Conservation (phyloP, 2,888 invertebrate species). For the Antitype chi region DNA sequence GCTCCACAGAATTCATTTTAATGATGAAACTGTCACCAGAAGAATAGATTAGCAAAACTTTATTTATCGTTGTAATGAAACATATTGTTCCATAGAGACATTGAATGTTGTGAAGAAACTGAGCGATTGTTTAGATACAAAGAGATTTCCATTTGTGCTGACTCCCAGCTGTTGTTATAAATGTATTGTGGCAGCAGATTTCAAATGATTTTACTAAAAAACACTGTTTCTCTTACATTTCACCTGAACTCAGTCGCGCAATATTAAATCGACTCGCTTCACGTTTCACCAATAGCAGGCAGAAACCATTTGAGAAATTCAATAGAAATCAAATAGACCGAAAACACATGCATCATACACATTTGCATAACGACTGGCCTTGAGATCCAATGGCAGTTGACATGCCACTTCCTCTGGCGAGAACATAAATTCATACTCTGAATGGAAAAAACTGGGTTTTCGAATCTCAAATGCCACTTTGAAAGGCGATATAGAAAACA, state of each 20-base stretch:
- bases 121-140: slow-evolving; percentile 53
- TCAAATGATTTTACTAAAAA: slow-evolving; percentile 31
- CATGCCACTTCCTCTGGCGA: slow-evolving; percentile 50
- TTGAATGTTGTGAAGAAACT: slow-evolving; percentile 48
- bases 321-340: slow-evolving; percentile 81
- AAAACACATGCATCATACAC: slow-evolving; percentile 75
- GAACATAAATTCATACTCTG: slow-evolving; percentile 18
- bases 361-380: slow-evolving; percentile 77
- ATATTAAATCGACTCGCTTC: slow-evolving; percentile 40
- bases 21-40: slow-evolving; percentile 26
- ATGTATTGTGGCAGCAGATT: slow-evolving; percentile 45
- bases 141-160: slow-evolving; percentile 39
- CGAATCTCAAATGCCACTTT: slow-evolving; percentile 11
- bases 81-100: slow-evolving; percentile 25
- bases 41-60: slow-evolving; percentile 1
- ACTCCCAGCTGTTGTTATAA: slow-evolving; percentile 39
- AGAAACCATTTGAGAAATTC: slow-evolving; percentile 72
- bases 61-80: slow-evolving; percentile 23
- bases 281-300: slow-evolving; percentile 67
- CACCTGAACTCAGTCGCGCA: slow-evolving; percentile 41
- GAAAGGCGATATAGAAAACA: slow-evolving; percentile 26
- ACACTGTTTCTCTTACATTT: slow-evolving; percentile 47
- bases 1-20: slow-evolving; percentile 11
- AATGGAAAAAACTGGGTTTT: slow-evolving; percentile 30
- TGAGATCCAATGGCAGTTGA: slow-evolving; percentile 56